phyloP scores from a whole-genome alignment of 2,888 invertebrate genomes.

The Elgonia sp. region DNA sequence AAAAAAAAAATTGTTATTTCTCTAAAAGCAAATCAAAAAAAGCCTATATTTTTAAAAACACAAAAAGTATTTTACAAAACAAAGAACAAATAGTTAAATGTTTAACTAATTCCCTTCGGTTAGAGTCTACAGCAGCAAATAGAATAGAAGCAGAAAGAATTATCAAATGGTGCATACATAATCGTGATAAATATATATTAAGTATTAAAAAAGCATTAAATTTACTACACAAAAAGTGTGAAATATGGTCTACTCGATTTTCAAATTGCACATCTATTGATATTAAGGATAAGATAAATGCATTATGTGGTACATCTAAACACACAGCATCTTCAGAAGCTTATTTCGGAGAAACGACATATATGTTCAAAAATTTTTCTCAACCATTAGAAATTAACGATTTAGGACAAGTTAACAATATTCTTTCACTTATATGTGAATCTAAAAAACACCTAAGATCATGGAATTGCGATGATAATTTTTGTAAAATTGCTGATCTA shows the following conservation, averaged over 20 bases:
- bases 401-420: neutral
- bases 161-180: neutral
- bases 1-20: no score
- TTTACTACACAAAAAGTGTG: no score
- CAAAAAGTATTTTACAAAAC: neutral
- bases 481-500: slow-evolving; percentile 1
- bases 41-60: neutral
- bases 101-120: neutral
- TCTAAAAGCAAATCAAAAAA: no score
- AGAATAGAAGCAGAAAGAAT: slow-evolving; percentile 8
- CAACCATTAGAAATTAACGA: neutral
- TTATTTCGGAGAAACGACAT: neutral
- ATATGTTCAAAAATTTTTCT: neutral
- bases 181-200: neutral
- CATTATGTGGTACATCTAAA: slow-evolving; percentile 13
- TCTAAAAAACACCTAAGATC: neutral
- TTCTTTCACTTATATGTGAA: neutral
- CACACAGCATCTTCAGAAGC: neutral
- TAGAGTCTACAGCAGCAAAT: neutral
- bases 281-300: neutral
- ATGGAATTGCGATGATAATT: slow-evolving; percentile 1
- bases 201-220: neutral
- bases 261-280: neutral
- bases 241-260: no score
- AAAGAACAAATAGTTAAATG: neutral